Conservation (phyloP, 2,888 invertebrate genomes). For the Drosophila prostipennis region DNA sequence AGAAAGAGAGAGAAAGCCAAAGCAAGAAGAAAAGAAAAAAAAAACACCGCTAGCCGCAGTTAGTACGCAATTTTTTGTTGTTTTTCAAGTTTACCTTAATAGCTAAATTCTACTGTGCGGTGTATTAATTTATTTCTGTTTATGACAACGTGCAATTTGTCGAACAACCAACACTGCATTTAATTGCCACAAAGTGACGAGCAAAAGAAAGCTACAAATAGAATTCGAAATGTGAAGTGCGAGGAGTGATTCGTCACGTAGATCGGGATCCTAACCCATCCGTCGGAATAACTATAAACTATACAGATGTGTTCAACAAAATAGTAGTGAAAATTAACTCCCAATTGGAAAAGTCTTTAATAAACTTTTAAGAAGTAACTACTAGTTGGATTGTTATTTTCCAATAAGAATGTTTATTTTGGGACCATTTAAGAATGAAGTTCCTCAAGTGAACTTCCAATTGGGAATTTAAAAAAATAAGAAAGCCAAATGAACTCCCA, state of each 20-base stretch:
- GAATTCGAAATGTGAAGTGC: constrained; percentile 4
- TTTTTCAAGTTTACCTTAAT: constrained; percentile 26
- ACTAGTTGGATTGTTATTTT: too few species aligned
- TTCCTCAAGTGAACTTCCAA: too few species aligned
- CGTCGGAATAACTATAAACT: neutral
- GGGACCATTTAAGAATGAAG: too few species aligned
- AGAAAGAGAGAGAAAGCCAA: constrained; percentile 47
- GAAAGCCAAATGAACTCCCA: neutral
- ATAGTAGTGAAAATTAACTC: neutral
- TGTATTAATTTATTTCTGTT: constrained; percentile 43
- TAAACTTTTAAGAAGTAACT: too few species aligned
- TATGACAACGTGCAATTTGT: constrained; percentile 60
- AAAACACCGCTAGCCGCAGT: constrained; percentile 54
- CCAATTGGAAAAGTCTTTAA: neutral
- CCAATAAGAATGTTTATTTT: too few species aligned
- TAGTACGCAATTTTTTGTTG: constrained; percentile 59
- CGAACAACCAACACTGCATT: constrained; percentile 43
- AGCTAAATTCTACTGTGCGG: constrained; percentile 17
- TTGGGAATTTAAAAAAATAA: too few species aligned
- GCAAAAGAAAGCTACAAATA: constrained; percentile 22
- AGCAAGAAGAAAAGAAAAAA: constrained; percentile 20
- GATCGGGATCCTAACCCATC: constrained; percentile 4
- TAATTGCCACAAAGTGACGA: constrained; percentile 18
- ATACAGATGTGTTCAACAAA: neutral
- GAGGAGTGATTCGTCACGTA: constrained; percentile 20